Percentiles rank a stretch among this genome's conserved stretches.
Evolutionary conservation across 2,113 vertebrate genomes (phyloP).

Genomic region (Syngnathus scovelli): DNA sequence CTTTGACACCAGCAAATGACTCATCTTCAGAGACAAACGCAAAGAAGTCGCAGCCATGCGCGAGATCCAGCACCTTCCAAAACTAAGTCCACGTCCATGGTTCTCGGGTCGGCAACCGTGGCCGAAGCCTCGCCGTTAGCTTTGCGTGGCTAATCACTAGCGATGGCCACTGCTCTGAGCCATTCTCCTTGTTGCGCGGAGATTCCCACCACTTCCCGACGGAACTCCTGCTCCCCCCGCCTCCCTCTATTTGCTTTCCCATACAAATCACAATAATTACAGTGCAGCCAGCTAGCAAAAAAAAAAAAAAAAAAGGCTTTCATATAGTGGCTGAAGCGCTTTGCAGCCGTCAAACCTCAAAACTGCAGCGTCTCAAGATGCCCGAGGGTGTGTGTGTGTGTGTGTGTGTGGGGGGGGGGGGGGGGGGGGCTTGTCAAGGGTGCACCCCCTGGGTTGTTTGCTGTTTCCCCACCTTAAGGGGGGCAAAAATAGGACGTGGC

Average conservation of each 20-base stretch:
- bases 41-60: constrained; percentile 5
- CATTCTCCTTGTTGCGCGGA: constrained; percentile 18
- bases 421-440: neutral
- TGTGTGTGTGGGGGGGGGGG: no score
- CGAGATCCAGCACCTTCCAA: constrained; percentile 10
- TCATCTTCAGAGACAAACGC: constrained; percentile 11
- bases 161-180: constrained; percentile 14
- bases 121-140: constrained; percentile 16
- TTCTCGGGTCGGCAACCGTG: constrained; percentile 14
- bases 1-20: constrained; percentile 19
- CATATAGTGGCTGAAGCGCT: constrained; percentile 60
- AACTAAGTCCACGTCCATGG: neutral
- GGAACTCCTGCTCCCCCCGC: constrained; percentile 34
- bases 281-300: constrained; percentile 43
- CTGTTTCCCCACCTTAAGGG: neutral
- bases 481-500: constrained; percentile 45
- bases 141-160: constrained; percentile 18
- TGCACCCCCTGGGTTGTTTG: neutral
- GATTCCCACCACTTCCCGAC: constrained; percentile 35
- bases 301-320: constrained; percentile 46
- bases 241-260: constrained; percentile 1
- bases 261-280: constrained; percentile 57
- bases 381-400: no score
- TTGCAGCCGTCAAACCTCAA: constrained; percentile 65
- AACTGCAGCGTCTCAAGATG: constrained; percentile 52